phyloP scores from a whole-genome alignment of 2,888 invertebrate species.

The Eupsilia transversa region DNA sequence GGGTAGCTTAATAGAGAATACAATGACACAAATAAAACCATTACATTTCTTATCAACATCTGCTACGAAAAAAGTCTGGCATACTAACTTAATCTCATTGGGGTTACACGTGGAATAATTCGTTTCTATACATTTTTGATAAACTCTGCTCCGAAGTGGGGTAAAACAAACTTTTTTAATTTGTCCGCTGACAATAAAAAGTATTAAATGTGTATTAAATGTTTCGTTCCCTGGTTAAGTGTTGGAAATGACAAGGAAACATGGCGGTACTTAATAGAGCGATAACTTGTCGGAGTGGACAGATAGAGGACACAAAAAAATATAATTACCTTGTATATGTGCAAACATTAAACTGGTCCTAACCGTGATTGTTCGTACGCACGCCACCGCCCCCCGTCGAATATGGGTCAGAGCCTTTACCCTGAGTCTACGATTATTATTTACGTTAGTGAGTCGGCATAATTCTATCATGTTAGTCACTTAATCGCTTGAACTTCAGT shows the following conservation, averaged over 20 bases:
- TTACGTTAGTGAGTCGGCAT: conserved; percentile 77
- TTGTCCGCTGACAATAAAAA: conserved; percentile 55
- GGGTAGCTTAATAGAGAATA: conserved; percentile 74
- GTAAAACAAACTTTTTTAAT: conserved; percentile 54
- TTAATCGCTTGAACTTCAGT: conserved; percentile 70
- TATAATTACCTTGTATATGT: conserved; percentile 83
- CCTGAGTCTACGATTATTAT: conserved; percentile 76
- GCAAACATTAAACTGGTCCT: conserved; percentile 83
- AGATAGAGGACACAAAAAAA: conserved; percentile 79
- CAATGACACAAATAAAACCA: conserved; percentile 70
- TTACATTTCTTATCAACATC: conserved; percentile 70
- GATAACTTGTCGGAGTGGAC: conserved; percentile 78
- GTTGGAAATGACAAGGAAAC: conserved; percentile 73
- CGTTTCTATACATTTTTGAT: conserved; percentile 50
- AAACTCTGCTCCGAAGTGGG: conserved; percentile 29
- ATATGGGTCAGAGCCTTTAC: conserved; percentile 77
- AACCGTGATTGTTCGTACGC: conserved; percentile 84
- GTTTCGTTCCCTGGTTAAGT: conserved; percentile 49
- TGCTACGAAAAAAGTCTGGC: conserved; percentile 57
- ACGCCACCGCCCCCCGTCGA: conserved; percentile 74
- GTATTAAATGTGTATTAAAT: conserved; percentile 52
- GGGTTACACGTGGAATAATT: conserved; percentile 49
- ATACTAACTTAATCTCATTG: conserved; percentile 62
- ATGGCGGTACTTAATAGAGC: conserved; percentile 78
- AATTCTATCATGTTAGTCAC: conserved; percentile 73